Conservation (phyloP, 2,797 vertebrate genomes). For the Pseudomugil tenellus region DNA sequence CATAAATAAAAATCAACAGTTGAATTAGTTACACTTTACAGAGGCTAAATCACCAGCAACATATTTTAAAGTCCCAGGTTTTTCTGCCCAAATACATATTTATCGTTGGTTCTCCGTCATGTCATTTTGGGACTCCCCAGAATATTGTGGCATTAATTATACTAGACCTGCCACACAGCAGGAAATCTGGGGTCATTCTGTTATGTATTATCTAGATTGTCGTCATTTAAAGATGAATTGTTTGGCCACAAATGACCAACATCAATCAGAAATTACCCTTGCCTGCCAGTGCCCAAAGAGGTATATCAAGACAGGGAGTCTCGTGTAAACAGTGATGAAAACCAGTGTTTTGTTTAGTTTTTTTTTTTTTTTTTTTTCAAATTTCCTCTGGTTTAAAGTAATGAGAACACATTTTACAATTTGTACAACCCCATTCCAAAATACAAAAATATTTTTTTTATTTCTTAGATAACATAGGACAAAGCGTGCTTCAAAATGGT, state of each 20-base stretch:
- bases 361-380: conserved; percentile 31
- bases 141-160: conserved; percentile 35
- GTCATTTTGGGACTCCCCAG: conserved; percentile 67
- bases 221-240: conserved; percentile 34
- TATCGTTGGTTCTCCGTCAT: conserved; percentile 70
- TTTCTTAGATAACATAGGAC: conserved; percentile 85
- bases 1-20: conserved; percentile 87
- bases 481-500: conserved; percentile 71
- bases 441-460: conserved; percentile 89
- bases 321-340: conserved; percentile 73
- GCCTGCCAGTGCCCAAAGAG: conserved; percentile 48
- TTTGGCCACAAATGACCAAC: conserved; percentile 27
- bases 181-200: conserved; percentile 16
- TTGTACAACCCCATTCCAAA: conserved; percentile 84
- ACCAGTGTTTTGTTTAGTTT: conserved; percentile 52
- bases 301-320: conserved; percentile 63
- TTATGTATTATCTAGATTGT: conserved; percentile 15
- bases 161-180: conserved; percentile 28
- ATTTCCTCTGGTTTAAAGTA: conserved; percentile 76
- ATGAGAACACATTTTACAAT: conserved; percentile 82
- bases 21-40: conserved; percentile 86
- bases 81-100: conserved; percentile 62
- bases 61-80: conserved; percentile 60
- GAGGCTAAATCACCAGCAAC: conserved; percentile 81
- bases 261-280: conserved; percentile 27